A percentile compares a stretch with the other conserved stretches of the same genome.
Evolutionary conservation across 2,888 invertebrate genomes (phyloP).

Genomic region (Erpobdella octoculata): DNA sequence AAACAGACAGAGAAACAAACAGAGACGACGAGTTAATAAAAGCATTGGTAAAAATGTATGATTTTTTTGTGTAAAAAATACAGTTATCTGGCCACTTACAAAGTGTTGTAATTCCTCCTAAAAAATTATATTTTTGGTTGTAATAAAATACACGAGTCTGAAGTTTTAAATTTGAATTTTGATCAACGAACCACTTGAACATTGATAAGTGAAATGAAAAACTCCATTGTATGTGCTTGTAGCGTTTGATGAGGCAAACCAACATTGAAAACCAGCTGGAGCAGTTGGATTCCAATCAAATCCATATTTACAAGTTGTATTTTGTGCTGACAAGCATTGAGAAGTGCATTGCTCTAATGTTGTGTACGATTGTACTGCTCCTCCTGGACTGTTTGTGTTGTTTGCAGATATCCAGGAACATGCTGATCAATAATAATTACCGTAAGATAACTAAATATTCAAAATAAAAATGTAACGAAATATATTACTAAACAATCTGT

Average conservation of each 20-base stretch:
- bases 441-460: too few species aligned
- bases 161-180: background rate
- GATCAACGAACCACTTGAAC: background rate
- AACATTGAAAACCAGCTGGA: background rate
- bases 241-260: background rate
- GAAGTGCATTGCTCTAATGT: background rate
- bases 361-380: background rate
- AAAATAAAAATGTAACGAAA: too few species aligned
- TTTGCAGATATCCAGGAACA: background rate
- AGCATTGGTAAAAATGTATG: too few species aligned
- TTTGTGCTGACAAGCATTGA: background rate
- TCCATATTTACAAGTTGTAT: background rate
- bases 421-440: background rate
- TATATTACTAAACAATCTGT: too few species aligned
- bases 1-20: too few species aligned
- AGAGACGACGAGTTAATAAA: too few species aligned
- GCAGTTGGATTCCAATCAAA: conserved; percentile 16
- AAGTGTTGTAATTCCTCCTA: background rate
- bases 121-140: background rate
- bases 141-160: too few species aligned
- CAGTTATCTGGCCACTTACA: too few species aligned
- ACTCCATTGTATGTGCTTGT: background rate
- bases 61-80: too few species aligned
- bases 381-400: conserved; percentile 21
- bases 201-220: conserved; percentile 1